These are phyloP conservation scores for Zaprionus kolodkinae DNA, from an alignment of 1,140 invertebrate species.

Conservation along the genomic window DNA sequence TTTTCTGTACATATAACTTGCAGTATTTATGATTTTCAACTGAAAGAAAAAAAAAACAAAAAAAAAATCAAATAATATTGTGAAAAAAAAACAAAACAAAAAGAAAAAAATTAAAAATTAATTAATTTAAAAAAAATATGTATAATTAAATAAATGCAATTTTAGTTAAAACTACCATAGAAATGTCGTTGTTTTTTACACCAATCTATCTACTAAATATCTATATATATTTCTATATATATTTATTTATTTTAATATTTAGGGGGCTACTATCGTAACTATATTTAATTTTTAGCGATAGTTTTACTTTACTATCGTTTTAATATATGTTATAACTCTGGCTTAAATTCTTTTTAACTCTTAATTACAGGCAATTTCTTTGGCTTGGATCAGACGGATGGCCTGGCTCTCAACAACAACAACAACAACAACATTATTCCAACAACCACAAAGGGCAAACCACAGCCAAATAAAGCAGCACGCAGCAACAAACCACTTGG, in stretches of 20 bases:
- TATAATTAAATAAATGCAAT: conserved; percentile 80
- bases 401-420: conserved; percentile 49
- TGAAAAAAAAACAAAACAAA: conserved; percentile 31
- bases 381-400: conserved; percentile 62
- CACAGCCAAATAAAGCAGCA: conserved; percentile 20
- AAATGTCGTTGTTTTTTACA: conserved; percentile 11
- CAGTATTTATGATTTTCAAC: conserved; percentile 79
- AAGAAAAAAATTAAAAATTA: conserved; percentile 63
- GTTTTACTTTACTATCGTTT: neutral
- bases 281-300: neutral
- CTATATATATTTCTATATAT: no score
- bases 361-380: conserved; percentile 49
- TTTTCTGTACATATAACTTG: conserved; percentile 67
- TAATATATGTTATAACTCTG: neutral
- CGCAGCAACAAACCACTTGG: conserved; percentile 10
- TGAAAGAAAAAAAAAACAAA: conserved; percentile 27
- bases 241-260: no score
- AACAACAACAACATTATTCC: conserved; percentile 57
- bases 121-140: conserved; percentile 70
- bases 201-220: no score
- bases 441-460: conserved; percentile 31
- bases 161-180: conserved; percentile 72
- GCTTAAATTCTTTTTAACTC: neutral
- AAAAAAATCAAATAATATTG: conserved; percentile 21
- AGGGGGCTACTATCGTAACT: neutral